Evolutionary conservation across 1,140 invertebrate species (phyloP).

Genomic region (Drosophila ironensis): DNA sequence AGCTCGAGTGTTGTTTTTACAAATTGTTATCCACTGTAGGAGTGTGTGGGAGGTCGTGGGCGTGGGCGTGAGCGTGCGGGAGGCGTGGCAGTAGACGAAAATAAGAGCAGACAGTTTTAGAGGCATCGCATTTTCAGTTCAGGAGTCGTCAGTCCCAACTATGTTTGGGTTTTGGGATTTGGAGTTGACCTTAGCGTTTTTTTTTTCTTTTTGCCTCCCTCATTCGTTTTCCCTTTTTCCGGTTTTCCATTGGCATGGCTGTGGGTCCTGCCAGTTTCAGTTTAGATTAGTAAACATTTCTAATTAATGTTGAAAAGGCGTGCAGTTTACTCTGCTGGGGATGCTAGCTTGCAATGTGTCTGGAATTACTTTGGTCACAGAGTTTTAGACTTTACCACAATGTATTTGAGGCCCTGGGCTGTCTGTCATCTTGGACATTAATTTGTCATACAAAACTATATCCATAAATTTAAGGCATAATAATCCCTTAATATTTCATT

Average conservation of each 20-base stretch:
- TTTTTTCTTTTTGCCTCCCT: constrained; percentile 1
- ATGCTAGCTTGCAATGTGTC: not conserved
- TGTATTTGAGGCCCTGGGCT: too few species aligned
- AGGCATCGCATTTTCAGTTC: constrained; percentile 25
- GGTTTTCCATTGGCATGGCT: constrained; percentile 1
- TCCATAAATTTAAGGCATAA: constrained; percentile 5
- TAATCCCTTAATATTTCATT: not conserved
- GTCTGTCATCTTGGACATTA: too few species aligned
- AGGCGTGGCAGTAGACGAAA: constrained; percentile 16
- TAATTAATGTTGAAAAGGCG: constrained; percentile 57
- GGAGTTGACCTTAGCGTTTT: constrained; percentile 52
- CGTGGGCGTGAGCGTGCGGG: not conserved
- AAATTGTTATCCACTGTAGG: constrained; percentile 71
- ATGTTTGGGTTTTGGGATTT: constrained; percentile 34
- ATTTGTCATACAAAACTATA: too few species aligned
- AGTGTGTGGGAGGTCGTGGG: constrained; percentile 1
- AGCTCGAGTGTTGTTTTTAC: constrained; percentile 80
- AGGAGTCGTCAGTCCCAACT: constrained; percentile 23
- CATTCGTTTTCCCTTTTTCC: not conserved
- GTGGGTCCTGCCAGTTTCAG: constrained; percentile 16
- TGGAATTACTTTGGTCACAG: not conserved
- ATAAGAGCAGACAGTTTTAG: constrained; percentile 45
- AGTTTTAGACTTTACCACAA: too few species aligned
- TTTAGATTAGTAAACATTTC: constrained; percentile 56
- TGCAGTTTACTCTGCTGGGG: constrained; percentile 14